Percentiles rank a stretch among this genome's conserved stretches.
Conservation (phyloP, 2,113 vertebrate genomes). For the Reinhardtius hippoglossoides region DNA sequence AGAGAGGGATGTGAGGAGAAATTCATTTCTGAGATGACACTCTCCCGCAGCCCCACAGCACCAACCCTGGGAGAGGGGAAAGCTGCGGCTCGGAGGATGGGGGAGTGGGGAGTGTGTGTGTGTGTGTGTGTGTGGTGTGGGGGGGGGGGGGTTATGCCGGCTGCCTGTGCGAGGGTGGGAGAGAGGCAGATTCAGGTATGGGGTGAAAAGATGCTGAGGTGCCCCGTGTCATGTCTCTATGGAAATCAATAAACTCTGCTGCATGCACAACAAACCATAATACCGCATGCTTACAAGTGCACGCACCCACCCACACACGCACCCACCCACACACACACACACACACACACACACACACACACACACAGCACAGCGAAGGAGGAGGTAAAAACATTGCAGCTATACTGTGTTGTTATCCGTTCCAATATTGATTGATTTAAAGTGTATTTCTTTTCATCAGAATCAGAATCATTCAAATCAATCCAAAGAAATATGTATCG, state of each 20-base stretch:
- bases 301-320: background rate
- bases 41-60: conserved; percentile 61
- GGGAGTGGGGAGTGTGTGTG: background rate
- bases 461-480: too few relatives aligned
- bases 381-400: background rate
- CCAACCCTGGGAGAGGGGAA: conserved; percentile 62
- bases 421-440: background rate
- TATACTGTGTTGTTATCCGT: conserved; percentile 18
- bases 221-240: conserved; percentile 65
- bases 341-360: background rate
- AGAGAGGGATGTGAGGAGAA: conserved; percentile 75
- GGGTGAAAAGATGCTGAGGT: conserved; percentile 60
- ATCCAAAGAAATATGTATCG: too few relatives aligned
- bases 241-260: conserved; percentile 74
- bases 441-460: too few relatives aligned
- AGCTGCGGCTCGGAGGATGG: conserved; percentile 43
- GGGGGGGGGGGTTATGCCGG: too few relatives aligned
- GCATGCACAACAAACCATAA: conserved; percentile 34
- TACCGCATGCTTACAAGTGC: background rate
- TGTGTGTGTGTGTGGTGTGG: background rate
- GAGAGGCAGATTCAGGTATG: conserved; percentile 32
- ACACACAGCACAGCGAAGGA: conserved; percentile 10
- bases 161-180: too few relatives aligned
- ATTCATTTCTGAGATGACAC: conserved; percentile 79
- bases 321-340: too few relatives aligned